Conservation (phyloP, 2,888 invertebrate genomes). For the Therioaphis trifolii region DNA sequence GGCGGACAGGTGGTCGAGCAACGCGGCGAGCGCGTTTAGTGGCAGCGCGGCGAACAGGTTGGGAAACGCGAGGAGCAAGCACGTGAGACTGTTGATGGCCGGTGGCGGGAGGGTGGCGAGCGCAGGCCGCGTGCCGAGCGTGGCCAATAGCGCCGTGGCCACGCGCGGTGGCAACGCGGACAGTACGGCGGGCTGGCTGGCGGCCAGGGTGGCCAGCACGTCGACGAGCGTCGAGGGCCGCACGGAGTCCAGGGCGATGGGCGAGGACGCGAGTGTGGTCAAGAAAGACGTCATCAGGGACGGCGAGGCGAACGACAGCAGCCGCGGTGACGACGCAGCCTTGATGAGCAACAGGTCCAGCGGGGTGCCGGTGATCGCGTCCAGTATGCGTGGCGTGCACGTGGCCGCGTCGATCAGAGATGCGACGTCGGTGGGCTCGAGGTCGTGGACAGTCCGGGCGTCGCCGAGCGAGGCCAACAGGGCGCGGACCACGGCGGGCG, state of each 20-base stretch:
- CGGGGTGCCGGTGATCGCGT: not conserved
- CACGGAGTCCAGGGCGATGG: not conserved
- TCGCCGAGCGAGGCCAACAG: not conserved
- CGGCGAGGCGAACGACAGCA: not conserved
- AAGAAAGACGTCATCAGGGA: not conserved
- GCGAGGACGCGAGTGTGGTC: not conserved
- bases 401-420: not conserved
- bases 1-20: not conserved
- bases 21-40: not conserved
- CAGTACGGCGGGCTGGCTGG: not conserved
- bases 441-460: not conserved
- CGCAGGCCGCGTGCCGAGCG: not conserved
- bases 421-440: not conserved
- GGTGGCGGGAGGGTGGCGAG: not conserved
- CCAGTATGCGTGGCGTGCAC: not conserved
- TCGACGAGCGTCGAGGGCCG: not conserved
- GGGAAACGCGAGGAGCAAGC: not conserved
- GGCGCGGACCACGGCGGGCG: not conserved
- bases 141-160: not conserved
- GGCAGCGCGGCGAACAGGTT: not conserved
- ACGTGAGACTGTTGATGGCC: not conserved
- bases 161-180: not conserved
- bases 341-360: not conserved
- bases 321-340: not conserved
- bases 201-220: not conserved